phyloP scores from a whole-genome alignment of 2,113 vertebrate species.

The Micromys minutus region DNA sequence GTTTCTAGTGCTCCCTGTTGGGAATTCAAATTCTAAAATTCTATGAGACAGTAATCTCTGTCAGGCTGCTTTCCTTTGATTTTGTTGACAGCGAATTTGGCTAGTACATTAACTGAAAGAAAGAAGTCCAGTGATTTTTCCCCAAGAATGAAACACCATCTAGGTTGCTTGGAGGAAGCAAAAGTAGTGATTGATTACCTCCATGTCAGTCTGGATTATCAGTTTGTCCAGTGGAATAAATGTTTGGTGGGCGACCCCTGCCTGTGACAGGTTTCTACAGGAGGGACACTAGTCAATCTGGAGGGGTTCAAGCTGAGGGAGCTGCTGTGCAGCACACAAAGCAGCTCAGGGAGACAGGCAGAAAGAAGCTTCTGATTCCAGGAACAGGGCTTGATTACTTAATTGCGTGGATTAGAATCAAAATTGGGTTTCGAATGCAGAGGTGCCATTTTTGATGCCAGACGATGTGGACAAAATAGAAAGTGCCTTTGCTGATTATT shows the following conservation, averaged over 20 bases:
- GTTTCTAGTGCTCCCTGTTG: neutral
- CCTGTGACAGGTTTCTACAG: neutral
- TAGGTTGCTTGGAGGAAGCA: neutral
- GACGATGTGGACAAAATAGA: neutral
- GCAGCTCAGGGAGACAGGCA: neutral
- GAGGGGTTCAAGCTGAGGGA: neutral
- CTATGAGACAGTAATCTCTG: neutral
- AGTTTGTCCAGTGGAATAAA: constrained; percentile 16
- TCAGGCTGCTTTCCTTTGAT: constrained; percentile 50
- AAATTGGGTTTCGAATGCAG: constrained; percentile 14
- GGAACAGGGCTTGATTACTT: constrained; percentile 38
- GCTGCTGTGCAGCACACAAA: neutral
- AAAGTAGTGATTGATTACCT: constrained; percentile 36
- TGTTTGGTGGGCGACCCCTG: neutral
- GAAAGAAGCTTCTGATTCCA: neutral
- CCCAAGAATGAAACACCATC: neutral
- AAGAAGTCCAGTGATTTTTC: constrained; percentile 32
- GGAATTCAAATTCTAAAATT: constrained; percentile 53
- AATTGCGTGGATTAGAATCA: constrained; percentile 46
- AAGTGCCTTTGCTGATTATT: constrained; percentile 26
- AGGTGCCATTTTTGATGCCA: constrained; percentile 1
- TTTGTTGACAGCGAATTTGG: constrained; percentile 49
- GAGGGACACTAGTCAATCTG: neutral
- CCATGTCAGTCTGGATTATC: constrained; percentile 9
- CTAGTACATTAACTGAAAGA: constrained; percentile 47